Percentiles rank a stretch among this genome's conserved stretches.
Evolutionary conservation across 2,888 invertebrate species (phyloP).

Genomic region (Diaphora mendica): DNA sequence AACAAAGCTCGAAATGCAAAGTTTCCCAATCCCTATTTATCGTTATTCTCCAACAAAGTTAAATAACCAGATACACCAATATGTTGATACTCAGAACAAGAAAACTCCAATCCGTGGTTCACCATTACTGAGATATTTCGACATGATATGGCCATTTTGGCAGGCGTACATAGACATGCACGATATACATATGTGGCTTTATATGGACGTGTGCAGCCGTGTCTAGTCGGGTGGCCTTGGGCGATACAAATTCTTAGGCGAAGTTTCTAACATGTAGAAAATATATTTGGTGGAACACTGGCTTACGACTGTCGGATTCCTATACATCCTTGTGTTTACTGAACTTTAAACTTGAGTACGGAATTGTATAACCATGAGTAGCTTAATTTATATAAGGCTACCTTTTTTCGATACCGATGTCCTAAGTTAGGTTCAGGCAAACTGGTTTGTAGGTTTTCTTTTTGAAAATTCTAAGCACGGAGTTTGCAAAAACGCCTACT

Average conservation of each 20-base stretch:
- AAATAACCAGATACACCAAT: slow-evolving; percentile 13
- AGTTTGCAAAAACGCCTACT: not conserved
- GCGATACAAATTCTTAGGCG: slow-evolving; percentile 17
- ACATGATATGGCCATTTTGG: slow-evolving; percentile 8
- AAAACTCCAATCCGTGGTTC: slow-evolving; percentile 17
- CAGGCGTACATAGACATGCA: not conserved
- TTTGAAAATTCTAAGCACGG: not conserved
- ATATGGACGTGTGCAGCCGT: slow-evolving; percentile 18
- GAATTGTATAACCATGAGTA: not conserved
- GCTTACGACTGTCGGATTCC: slow-evolving; percentile 9
- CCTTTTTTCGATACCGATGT: not conserved
- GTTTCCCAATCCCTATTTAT: slow-evolving; percentile 7
- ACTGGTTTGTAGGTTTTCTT: not conserved
- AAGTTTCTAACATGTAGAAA: slow-evolving; percentile 15
- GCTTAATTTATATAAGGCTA: not conserved
- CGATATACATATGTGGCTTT: not conserved
- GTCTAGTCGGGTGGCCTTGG: slow-evolving; percentile 30
- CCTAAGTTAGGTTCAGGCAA: not conserved
- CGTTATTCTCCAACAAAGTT: slow-evolving; percentile 9
- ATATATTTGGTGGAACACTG: slow-evolving; percentile 15
- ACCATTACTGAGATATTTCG: slow-evolving; percentile 18
- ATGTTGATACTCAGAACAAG: slow-evolving; percentile 21
- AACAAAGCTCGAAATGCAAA: slow-evolving; percentile 1
- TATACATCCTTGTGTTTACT: not conserved
- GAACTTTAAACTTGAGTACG: not conserved